phyloP scores from a whole-genome alignment of 1,140 invertebrate species.

The Chironomus tepperi region DNA sequence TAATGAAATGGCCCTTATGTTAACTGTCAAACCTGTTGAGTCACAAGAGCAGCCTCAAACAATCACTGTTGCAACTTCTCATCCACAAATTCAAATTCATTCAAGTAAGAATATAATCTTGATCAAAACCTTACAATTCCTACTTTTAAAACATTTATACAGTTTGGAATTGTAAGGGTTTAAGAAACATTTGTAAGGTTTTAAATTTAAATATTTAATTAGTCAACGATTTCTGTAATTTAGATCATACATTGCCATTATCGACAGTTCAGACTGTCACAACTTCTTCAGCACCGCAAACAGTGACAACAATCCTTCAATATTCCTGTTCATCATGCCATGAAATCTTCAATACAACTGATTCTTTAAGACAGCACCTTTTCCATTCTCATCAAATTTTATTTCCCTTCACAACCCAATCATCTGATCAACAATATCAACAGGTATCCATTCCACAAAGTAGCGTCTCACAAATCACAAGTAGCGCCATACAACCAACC shows the following conservation, averaged over 20 bases:
- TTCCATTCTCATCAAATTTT: conserved; percentile 4
- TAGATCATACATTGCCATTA: conserved; percentile 14
- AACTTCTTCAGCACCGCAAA: not conserved
- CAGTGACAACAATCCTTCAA: not conserved
- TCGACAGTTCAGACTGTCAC: not conserved
- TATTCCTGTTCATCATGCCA: conserved; percentile 5
- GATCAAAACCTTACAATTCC: not conserved
- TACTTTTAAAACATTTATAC: too few species aligned
- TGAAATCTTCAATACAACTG: conserved; percentile 5
- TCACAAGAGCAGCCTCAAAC: not conserved
- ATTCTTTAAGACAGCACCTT: not conserved
- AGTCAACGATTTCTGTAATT: not conserved
- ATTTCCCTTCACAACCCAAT: not conserved
- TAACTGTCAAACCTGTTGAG: not conserved
- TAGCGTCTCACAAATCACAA: not conserved
- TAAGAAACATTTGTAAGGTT: too few species aligned
- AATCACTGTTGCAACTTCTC: not conserved
- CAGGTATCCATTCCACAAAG: not conserved
- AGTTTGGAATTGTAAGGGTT: too few species aligned
- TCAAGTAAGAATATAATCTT: not conserved
- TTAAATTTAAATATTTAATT: not conserved
- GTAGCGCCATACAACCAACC: not conserved
- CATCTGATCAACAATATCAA: conserved; percentile 16
- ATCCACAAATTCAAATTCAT: conserved; percentile 6
- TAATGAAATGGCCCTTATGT: conserved; percentile 17